Base-by-base conservation (phyloP, 1,140 invertebrate genomes). In the Drosophila setifemur region DNA sequence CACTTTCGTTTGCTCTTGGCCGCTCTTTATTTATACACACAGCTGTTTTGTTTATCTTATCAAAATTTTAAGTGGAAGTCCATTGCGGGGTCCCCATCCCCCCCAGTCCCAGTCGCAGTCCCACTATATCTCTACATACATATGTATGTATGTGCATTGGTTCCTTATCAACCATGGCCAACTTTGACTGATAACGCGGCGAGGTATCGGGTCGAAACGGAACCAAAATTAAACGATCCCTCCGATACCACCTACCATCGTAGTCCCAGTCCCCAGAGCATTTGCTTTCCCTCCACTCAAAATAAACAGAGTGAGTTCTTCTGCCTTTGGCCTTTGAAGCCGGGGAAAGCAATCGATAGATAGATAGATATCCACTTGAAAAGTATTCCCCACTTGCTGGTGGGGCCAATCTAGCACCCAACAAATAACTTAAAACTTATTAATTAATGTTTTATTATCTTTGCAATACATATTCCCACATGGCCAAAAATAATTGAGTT, bases 1-100 rank as follows among this genome's bases (percentile, higher is more conserved):
- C 53, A 71, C 67, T 71, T 71, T 71, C 67, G 67, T 71, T 71
- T 71, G 67, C 66, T 64, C 44, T 40, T 48, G 57, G 61, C 33
- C 54, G 39, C 12, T 26, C 25, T 70, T 18, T 71, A 37, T 70
- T 18, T 71, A 37, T 71, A 45, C 53, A 71, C 67, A 71, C 67
- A 71, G 67, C 67, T 71, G 67, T 71, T 71, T 71, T 69, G 35
- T 71, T 50, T 71, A 71, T 71, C 67, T 71, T 60, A 71, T 71
- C 67, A 55, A 31, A 43, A 45, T 33, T 29, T 70, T 18, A 35
- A 60, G 66, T 42, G 42, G 40, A n/a, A n/a, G n/a, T 23, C 21
- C 9, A 31, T 31, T n/a, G n/a, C n/a, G n/a, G 9, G 3, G 29
- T 7, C 4, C 44, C 37, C 28, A 16, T 63, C 29, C 40, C 37